Evolutionary conservation across 2,888 invertebrate species (phyloP), one percentile per base, ranked within the genome.

Genomic region (Apeira syringaria): DNA sequence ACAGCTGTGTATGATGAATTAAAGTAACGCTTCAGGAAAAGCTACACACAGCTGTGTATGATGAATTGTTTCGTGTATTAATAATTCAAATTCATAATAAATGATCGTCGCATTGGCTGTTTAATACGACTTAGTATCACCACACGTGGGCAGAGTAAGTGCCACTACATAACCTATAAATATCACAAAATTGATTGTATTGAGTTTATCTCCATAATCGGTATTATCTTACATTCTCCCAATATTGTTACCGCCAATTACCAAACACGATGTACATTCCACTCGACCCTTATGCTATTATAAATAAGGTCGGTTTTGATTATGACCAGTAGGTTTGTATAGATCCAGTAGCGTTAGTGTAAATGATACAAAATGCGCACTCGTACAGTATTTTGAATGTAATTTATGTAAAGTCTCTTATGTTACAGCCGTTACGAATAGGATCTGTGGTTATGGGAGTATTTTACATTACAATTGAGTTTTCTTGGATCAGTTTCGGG

Each of bases 221-320:
- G 62, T 70, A 70, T 71, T 70, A 69, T 64, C 64, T 71, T 70
- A 69, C 69, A 59, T 57, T 63, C 63, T 59, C 59, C 52, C 56
- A 58, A 65, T 68, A 68, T 67, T 68, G 66, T 67, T 67, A 65
- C 61, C 51, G 13, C 31, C 53, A 40, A 47, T 40, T 33, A 37
- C 41, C 46, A 41, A 48, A 31, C 5, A 18, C 13, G 7, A 13
- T 5, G n/a, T 31, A 11, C 49, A 24, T 28, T 12, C 0, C n/a
- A 4, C 11, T 27, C 5, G 5, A 30, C 7, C 32, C 34, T 26
- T 47, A 45, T 27, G 6, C 5, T 9, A 2, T 4, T 17, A 3
- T 0, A 0, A 1, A 43, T 50, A 51, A 35, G 37, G 49, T 51
- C 33, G 9, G 35, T 5, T 27, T 33, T 41, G 2, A 4, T 5